A percentile compares a stretch with the other conserved stretches of the same genome.
Evolutionary conservation across 2,113 vertebrate species (phyloP).

Genomic region (Calyptomena viridis): DNA sequence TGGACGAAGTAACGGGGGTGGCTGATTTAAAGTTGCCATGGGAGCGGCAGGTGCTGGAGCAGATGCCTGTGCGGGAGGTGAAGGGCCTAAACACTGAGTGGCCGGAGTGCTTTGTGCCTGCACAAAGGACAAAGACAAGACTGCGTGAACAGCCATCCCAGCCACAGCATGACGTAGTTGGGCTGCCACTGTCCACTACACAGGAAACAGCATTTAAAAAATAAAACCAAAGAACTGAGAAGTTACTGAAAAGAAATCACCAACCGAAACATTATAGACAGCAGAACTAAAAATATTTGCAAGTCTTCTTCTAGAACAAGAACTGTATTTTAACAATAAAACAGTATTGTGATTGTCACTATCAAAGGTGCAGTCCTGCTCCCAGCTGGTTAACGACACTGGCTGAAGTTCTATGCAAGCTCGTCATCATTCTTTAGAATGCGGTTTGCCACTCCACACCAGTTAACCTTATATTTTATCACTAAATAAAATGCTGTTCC

Average conservation of each 20-base stretch:
- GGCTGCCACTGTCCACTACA: conserved; percentile 73
- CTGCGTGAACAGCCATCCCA: conserved; percentile 31
- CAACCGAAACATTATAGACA: conserved; percentile 57
- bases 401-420: conserved; percentile 64
- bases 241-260: conserved; percentile 68
- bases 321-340: conserved; percentile 56
- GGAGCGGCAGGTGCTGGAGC: conserved; percentile 78
- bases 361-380: conserved; percentile 54
- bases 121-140: conserved; percentile 72
- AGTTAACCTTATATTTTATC: conserved; percentile 71
- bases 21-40: conserved; percentile 86
- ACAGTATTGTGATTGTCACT: conserved; percentile 50
- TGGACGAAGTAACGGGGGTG: conserved; percentile 92
- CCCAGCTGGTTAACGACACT: conserved; percentile 40
- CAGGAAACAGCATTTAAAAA: conserved; percentile 72
- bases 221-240: conserved; percentile 35
- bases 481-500: conserved; percentile 70
- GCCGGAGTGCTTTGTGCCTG: conserved; percentile 83
- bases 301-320: conserved; percentile 71
- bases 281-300: conserved; percentile 69
- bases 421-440: conserved; percentile 70
- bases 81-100: conserved; percentile 83
- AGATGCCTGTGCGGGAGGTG: conserved; percentile 82
- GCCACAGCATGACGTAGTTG: background rate
- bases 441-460: conserved; percentile 66